Evolutionary conservation across 2,113 vertebrate genomes (phyloP).

Genomic region (Motacilla alba): DNA sequence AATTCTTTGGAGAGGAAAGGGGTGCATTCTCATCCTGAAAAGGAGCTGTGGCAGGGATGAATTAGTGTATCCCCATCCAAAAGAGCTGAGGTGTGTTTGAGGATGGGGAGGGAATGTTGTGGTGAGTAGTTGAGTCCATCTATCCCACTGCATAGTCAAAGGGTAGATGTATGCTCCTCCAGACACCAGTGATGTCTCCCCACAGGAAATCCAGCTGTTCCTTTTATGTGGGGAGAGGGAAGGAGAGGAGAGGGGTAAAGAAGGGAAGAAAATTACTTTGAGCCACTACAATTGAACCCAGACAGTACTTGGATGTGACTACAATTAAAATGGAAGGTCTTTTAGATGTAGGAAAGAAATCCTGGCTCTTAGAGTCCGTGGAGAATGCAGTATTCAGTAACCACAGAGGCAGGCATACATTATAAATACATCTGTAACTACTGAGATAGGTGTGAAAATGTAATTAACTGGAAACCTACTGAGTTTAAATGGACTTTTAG

Average conservation of each 20-base stretch:
- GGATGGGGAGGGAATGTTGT: not conserved
- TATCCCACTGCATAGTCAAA: not conserved
- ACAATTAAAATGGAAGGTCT: conserved; percentile 14
- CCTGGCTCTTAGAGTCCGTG: not conserved
- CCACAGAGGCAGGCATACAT: conserved; percentile 41
- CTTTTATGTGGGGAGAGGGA: not conserved
- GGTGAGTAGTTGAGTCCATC: fast-evolving
- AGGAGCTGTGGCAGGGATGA: not conserved
- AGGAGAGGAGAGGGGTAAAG: not conserved
- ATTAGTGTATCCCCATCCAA: not conserved
- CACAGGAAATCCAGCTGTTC: not conserved
- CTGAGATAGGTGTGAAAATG: conserved; percentile 72
- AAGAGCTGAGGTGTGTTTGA: not conserved
- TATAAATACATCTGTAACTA: conserved; percentile 67
- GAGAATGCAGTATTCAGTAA: conserved; percentile 45
- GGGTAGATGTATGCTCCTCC: not conserved
- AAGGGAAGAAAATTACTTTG: not conserved
- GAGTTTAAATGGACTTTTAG: conserved; percentile 73
- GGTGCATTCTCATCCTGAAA: not conserved
- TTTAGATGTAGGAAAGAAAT: conserved; percentile 14
- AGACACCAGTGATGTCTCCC: not conserved
- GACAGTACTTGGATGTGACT: not conserved
- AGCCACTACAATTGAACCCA: not conserved
- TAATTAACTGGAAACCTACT: conserved; percentile 78
- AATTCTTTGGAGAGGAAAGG: not conserved